phyloP scores from a whole-genome alignment of 2,113 vertebrate genomes.

The Picathartes gymnocephalus region DNA sequence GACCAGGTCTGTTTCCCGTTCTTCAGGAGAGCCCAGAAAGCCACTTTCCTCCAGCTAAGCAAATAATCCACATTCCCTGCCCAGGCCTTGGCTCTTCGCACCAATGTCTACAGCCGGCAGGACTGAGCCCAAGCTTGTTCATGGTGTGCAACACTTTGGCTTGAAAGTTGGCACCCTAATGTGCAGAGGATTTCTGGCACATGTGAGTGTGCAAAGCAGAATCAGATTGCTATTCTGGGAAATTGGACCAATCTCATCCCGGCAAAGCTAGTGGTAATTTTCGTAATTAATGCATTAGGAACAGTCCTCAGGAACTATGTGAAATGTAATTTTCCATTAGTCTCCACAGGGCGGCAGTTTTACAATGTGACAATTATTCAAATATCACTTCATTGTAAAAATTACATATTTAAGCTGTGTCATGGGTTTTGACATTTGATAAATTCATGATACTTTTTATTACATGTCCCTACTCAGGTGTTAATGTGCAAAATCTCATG shows the following conservation, averaged over 20 bases:
- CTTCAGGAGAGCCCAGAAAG: neutral
- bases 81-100: neutral
- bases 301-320: neutral
- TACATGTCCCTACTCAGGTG: neutral
- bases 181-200: neutral
- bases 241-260: neutral
- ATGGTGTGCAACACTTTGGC: neutral
- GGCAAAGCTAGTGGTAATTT: neutral
- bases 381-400: constrained; percentile 32
- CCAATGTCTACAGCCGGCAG: neutral
- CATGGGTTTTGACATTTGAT: constrained; percentile 42
- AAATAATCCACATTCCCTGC: neutral
- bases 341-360: neutral
- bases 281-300: neutral
- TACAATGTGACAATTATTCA: constrained; percentile 12
- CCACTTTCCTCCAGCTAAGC: neutral
- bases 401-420: constrained; percentile 12
- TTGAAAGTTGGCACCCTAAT: neutral
- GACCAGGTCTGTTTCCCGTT: neutral
- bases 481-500: constrained; percentile 25
- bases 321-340: neutral
- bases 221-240: neutral
- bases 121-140: neutral
- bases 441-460: constrained; percentile 19
- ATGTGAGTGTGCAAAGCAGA: neutral